phyloP scores from a whole-genome alignment of 2,888 invertebrate species.

The Phragmatobia fuliginosa region DNA sequence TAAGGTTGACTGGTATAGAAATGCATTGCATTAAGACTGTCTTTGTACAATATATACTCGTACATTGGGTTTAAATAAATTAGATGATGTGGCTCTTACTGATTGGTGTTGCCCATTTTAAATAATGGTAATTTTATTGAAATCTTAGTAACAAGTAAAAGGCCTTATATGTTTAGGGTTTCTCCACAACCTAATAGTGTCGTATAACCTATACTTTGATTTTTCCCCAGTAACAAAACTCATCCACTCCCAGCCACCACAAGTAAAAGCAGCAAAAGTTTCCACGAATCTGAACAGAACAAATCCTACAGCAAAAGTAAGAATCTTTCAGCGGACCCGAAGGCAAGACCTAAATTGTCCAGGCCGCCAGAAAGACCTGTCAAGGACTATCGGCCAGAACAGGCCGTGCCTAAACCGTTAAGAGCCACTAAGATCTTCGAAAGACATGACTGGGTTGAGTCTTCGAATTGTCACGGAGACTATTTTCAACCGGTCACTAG shows the following conservation, averaged over 20 bases:
- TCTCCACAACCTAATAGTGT: too few relatives aligned
- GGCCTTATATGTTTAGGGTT: too few relatives aligned
- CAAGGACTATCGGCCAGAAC: slow-evolving; percentile 75
- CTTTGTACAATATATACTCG: too few relatives aligned
- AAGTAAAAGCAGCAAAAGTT: slow-evolving; percentile 68
- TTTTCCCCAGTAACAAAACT: slow-evolving; percentile 63
- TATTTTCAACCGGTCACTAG: slow-evolving; percentile 71
- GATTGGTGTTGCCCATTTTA: too few relatives aligned
- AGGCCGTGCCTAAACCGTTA: slow-evolving; percentile 68
- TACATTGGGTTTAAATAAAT: too few relatives aligned
- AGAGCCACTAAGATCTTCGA: slow-evolving; percentile 70
- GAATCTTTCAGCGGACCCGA: slow-evolving; percentile 69
- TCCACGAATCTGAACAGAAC: slow-evolving; percentile 69
- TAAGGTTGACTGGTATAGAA: too few relatives aligned
- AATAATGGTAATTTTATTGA: too few relatives aligned
- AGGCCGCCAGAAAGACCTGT: slow-evolving; percentile 64
- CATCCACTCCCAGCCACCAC: slow-evolving; percentile 64
- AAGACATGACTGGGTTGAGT: slow-evolving; percentile 56
- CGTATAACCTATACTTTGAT: not conserved
- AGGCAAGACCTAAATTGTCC: slow-evolving; percentile 54
- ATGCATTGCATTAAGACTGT: too few relatives aligned
- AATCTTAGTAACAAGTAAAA: too few relatives aligned
- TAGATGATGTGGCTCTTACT: too few relatives aligned
- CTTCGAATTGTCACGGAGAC: slow-evolving; percentile 61
- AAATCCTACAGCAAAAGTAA: slow-evolving; percentile 48